Evolutionary conservation across 2,113 vertebrate species (phyloP).

Genomic region (Oophaga pumilio): DNA sequence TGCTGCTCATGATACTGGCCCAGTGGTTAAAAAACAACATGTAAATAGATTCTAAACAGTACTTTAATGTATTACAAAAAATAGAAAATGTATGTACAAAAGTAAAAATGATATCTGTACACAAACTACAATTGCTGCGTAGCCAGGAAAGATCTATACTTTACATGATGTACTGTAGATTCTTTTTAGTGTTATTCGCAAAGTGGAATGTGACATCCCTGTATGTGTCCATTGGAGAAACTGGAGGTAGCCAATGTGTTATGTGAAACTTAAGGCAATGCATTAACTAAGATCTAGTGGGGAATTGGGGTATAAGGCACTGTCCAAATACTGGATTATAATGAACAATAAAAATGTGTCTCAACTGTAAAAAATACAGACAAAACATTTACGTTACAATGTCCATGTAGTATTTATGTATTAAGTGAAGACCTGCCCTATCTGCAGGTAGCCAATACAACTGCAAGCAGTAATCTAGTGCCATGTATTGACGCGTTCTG

Average conservation of each 20-base stretch:
- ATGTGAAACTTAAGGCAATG: background rate
- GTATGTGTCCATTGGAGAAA: background rate
- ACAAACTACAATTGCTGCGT: constrained; percentile 23
- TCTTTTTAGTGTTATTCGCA: background rate
- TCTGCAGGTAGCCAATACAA: background rate
- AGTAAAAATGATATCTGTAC: constrained; percentile 33
- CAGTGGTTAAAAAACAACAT: background rate
- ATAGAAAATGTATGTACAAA: constrained; percentile 44
- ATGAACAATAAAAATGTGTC: background rate
- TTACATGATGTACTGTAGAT: background rate
- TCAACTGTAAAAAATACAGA: background rate
- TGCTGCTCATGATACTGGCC: no score
- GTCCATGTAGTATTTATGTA: background rate
- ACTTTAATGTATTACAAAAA: constrained; percentile 48
- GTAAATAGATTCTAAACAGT: background rate
- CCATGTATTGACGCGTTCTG: background rate
- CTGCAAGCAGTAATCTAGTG: no score
- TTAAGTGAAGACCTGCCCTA: background rate
- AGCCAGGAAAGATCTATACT: background rate
- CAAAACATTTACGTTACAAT: background rate
- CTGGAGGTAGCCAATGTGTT: background rate
- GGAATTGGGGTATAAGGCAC: background rate
- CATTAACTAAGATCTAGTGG: background rate
- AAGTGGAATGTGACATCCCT: background rate
- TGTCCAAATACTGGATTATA: background rate